Conservation (phyloP, 1,140 invertebrate species). For the Hycleus cichorii region DNA sequence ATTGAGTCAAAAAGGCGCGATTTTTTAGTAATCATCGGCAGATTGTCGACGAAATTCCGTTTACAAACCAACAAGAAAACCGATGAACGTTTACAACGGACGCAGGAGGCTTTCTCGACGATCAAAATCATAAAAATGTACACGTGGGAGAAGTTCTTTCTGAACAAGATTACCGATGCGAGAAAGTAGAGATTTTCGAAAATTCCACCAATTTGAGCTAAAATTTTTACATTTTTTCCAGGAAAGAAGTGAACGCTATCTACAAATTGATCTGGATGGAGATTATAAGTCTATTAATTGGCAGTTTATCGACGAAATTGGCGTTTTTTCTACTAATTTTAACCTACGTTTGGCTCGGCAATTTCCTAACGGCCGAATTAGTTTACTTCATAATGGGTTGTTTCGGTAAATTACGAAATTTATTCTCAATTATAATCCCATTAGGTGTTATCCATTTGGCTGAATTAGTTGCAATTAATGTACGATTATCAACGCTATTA, state of each 20-base stretch:
- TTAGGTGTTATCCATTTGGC: constrained; percentile 53
- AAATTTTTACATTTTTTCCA: constrained; percentile 6
- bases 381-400: constrained; percentile 68
- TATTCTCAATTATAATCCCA: constrained; percentile 63
- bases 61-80: constrained; percentile 60
- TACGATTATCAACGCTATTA: constrained; percentile 18
- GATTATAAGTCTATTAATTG: constrained; percentile 19
- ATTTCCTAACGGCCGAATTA: constrained; percentile 63
- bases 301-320: constrained; percentile 58
- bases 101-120: constrained; percentile 84
- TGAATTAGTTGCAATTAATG: constrained; percentile 35
- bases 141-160: constrained; percentile 74
- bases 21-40: constrained; percentile 57
- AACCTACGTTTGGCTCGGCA: constrained; percentile 59
- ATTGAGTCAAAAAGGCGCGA: background rate
- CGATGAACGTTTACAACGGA: constrained; percentile 73
- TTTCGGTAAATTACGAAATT: constrained; percentile 64
- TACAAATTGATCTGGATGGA: constrained; percentile 25
- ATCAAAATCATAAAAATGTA: constrained; percentile 91
- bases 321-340: constrained; percentile 49
- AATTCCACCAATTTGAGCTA: background rate
- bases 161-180: constrained; percentile 51
- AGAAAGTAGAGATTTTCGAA: constrained; percentile 42
- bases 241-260: constrained; percentile 24
- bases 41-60: constrained; percentile 56